These are phyloP conservation scores for Plagodis pulveraria DNA, from an alignment of 2,888 invertebrate genomes.

Conservation along the genomic window DNA sequence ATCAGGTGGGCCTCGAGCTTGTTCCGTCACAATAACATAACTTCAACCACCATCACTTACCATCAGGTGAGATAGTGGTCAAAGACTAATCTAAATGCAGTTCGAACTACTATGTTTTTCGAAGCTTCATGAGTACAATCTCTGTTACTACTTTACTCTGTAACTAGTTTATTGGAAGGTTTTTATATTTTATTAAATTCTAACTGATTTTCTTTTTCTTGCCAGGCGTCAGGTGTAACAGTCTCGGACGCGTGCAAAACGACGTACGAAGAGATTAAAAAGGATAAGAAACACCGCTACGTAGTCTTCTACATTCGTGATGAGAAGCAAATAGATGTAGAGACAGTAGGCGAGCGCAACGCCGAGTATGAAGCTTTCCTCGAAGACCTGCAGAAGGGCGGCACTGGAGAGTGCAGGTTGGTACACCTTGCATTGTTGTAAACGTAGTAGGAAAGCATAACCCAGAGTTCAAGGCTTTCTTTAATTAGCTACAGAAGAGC, in stretches of 20 bases:
- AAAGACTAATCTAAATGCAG: too few species aligned
- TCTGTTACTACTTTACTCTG: too few species aligned
- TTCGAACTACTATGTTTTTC: too few species aligned
- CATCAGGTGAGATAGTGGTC: too few species aligned
- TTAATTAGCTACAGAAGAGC: too few species aligned
- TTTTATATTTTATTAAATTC: not conserved
- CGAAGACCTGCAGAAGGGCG: slow-evolving; percentile 95
- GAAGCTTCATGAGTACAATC: too few species aligned
- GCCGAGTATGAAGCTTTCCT: slow-evolving; percentile 98
- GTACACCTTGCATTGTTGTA: slow-evolving; percentile 4
- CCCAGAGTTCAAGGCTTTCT: too few species aligned
- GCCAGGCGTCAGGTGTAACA: slow-evolving; percentile 97
- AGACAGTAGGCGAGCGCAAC: slow-evolving; percentile 95
- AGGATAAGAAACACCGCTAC: slow-evolving; percentile 98
- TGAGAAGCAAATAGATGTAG: slow-evolving; percentile 98
- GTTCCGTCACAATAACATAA: too few species aligned
- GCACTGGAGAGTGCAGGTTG: slow-evolving; percentile 95
- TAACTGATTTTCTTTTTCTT: slow-evolving; percentile 8
- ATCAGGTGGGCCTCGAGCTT: too few species aligned
- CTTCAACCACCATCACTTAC: too few species aligned
- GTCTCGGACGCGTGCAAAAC: slow-evolving; percentile 98
- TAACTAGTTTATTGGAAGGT: too few species aligned
- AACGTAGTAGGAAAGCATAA: too few species aligned
- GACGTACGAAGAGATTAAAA: slow-evolving; percentile 98
- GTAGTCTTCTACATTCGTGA: slow-evolving; percentile 98